Percentiles rank a stretch among this genome's conserved stretches.
These are phyloP conservation scores for Macropis europaea DNA, from an alignment of 2,888 invertebrate species.

Conservation along the genomic window DNA sequence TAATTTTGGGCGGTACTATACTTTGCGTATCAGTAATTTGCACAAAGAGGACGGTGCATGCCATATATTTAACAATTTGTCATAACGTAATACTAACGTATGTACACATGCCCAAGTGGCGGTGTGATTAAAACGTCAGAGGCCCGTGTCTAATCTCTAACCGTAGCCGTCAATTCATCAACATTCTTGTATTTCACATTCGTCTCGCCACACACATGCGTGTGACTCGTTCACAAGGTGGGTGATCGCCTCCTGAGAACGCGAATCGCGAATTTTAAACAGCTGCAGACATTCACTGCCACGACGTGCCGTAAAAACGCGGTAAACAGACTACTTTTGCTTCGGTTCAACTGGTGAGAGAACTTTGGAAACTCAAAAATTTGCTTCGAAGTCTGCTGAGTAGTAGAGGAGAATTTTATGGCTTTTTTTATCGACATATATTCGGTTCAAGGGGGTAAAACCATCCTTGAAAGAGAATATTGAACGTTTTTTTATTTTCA, in stretches of 20 bases:
- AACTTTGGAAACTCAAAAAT: too few species aligned
- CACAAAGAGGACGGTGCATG: background rate
- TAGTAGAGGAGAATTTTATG: too few species aligned
- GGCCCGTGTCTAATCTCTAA: conserved; percentile 9
- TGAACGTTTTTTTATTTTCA: too few species aligned
- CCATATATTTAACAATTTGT: background rate
- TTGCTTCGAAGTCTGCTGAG: too few species aligned
- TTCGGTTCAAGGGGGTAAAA: too few species aligned
- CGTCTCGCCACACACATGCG: background rate
- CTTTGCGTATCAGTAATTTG: too few species aligned
- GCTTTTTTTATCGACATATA: too few species aligned
- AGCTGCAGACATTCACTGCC: background rate
- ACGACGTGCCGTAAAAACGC: background rate
- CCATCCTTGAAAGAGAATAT: too few species aligned
- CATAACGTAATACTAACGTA: background rate
- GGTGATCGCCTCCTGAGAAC: background rate
- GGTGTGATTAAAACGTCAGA: conserved; percentile 29
- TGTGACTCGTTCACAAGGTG: conserved; percentile 13
- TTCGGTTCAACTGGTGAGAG: too few species aligned
- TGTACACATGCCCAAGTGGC: background rate
- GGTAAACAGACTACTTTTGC: too few species aligned
- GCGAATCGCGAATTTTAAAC: background rate
- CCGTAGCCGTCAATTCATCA: conserved; percentile 12
- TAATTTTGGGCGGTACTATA: too few species aligned
- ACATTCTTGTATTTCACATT: conserved; percentile 27